Evolutionary conservation across 2,888 invertebrate genomes (phyloP).

Genomic region (Drosophila pegasa): DNA sequence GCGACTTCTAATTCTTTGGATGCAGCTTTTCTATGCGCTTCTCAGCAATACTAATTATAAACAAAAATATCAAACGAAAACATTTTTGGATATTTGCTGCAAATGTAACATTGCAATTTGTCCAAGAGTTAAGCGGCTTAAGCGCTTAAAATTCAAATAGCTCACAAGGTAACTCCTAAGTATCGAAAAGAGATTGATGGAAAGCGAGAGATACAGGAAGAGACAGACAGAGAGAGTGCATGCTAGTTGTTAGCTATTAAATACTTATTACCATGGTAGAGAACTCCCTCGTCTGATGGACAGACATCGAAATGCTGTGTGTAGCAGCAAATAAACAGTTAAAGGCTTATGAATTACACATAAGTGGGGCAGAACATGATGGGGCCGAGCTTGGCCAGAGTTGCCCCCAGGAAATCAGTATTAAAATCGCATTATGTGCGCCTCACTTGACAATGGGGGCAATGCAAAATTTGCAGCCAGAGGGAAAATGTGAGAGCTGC

Average conservation of each 20-base stretch:
- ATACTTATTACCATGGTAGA: slow-evolving; percentile 34
- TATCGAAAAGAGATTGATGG: background rate
- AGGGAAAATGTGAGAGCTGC: slow-evolving; percentile 28
- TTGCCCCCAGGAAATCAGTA: slow-evolving; percentile 65
- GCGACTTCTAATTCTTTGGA: too few species aligned
- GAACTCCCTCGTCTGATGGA: background rate
- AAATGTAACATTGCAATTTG: slow-evolving; percentile 37
- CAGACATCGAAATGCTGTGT: slow-evolving; percentile 7
- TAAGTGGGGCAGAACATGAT: slow-evolving; percentile 38
- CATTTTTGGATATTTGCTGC: slow-evolving; percentile 3
- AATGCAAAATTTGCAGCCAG: slow-evolving; percentile 10
- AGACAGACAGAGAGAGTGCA: background rate
- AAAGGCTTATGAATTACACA: slow-evolving; percentile 61
- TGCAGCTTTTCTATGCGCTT: slow-evolving; percentile 2
- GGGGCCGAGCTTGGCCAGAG: slow-evolving; percentile 28
- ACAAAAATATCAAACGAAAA: background rate
- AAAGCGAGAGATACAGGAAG: background rate
- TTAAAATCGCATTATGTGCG: slow-evolving; percentile 77
- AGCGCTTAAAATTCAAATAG: slow-evolving; percentile 40
- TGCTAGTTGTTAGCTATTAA: slow-evolving; percentile 43
- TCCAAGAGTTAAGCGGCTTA: slow-evolving; percentile 58
- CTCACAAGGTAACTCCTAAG: background rate
- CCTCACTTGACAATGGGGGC: slow-evolving; percentile 69
- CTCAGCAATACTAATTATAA: slow-evolving; percentile 19
- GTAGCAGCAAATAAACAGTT: slow-evolving; percentile 63